Percentiles rank a stretch among this genome's conserved stretches.
Evolutionary conservation across 2,888 invertebrate species (phyloP).

Genomic region (Nowickia ferox): DNA sequence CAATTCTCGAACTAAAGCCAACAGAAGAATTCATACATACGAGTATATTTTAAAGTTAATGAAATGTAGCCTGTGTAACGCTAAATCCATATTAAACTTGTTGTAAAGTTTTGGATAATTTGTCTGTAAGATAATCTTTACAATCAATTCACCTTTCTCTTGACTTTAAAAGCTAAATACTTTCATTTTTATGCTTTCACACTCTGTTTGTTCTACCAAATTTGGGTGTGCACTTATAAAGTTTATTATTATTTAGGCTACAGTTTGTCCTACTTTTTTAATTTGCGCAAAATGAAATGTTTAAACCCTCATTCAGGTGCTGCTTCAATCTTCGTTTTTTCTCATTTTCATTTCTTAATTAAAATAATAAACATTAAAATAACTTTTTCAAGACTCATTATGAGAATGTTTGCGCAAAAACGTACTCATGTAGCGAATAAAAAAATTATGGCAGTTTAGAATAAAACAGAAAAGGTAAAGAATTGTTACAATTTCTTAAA

Average conservation of each 20-base stretch:
- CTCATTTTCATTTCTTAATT: slow-evolving; percentile 39
- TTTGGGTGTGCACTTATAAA: slow-evolving; percentile 14
- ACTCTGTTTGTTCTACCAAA: not conserved
- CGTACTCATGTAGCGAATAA: not conserved
- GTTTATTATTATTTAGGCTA: slow-evolving; percentile 16
- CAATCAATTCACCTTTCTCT: not conserved
- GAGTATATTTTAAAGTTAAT: too few species aligned
- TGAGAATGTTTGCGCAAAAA: slow-evolving; percentile 25
- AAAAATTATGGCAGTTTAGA: slow-evolving; percentile 5
- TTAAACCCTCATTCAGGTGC: slow-evolving; percentile 18
- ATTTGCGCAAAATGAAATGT: slow-evolving; percentile 15
- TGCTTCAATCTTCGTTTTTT: not conserved
- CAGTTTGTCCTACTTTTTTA: slow-evolving; percentile 25
- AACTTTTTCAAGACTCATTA: slow-evolving; percentile 39
- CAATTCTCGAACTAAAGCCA: too few species aligned
- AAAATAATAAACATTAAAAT: slow-evolving; percentile 50
- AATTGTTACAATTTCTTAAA: not conserved
- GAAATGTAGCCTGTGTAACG: too few species aligned
- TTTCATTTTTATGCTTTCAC: slow-evolving; percentile 4
- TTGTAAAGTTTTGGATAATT: too few species aligned
- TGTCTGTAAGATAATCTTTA: too few species aligned
- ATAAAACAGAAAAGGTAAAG: not conserved
- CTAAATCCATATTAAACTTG: too few species aligned
- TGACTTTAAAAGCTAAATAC: not conserved
- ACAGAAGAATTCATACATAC: too few species aligned